Evolutionary conservation across 1,140 invertebrate species (phyloP), one percentile per base, ranked within the genome.

Genomic region (Drosophila virilis): DNA sequence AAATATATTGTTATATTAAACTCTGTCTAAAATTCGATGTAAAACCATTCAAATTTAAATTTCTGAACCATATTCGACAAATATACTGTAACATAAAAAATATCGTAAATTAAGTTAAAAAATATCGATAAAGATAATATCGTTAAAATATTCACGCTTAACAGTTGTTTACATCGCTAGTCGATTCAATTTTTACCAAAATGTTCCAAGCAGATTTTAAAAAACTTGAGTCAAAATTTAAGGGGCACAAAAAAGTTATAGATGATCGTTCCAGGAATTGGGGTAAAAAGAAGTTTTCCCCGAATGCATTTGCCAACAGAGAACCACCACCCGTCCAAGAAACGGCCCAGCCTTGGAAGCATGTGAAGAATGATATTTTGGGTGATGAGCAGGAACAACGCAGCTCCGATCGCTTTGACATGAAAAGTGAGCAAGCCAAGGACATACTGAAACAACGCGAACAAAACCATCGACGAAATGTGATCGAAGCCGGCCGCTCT

Each of bases 211-310:
- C 17, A 8, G 38, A 57, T 28, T 40, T n/a, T n/a, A 13, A 57
- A 42, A 42, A 22, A 1, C 6, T 42, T 13, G n/a, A 42, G 1
- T 8, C 0, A 7, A 45, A 15, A 6, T 43, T 38, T 12, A n/a
- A 45, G 8, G 45, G 13, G 37, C 6, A 12, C 12, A 38, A 33
- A 28, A 2, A 6, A 48, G 6, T 0, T 2, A 38, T 68, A 7
- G 4, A 46, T 0, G 1, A 52, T 1, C 59, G 43, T 6, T 80
- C 79, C 7, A 40, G 52, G 12, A 15, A 8, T 4, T 88, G 83
- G 83, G 83, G 83, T 10, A 46, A 74, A 28, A 15, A 8, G 6
- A 88, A 88, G 50, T 88, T 89, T n/a, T 74, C 35, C 9, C 81
- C 81, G 0, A 48, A 68, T 5, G 6, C 61, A 1, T 82, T 17